Base-by-base conservation (phyloP, 2,113 vertebrate species). In the Oreochromis niloticus region DNA sequence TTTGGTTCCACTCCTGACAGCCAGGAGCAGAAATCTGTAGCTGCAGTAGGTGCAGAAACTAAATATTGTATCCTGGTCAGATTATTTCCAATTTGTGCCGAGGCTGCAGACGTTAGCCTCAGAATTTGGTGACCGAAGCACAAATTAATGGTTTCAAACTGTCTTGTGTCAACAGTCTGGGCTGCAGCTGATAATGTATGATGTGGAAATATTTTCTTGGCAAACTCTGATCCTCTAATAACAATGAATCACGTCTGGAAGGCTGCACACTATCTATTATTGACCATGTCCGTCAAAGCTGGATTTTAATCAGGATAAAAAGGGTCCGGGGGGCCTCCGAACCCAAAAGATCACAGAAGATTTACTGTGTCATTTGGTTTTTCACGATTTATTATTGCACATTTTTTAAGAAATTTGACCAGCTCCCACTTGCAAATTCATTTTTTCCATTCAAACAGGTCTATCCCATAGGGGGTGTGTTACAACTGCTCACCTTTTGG, bases 371-470 rank as follows among this genome's bases (percentile, higher is more conserved):
- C 2, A 10, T 32, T 30, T 50, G 43, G 24, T 75, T 48, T 75
- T 75, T 50, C 3, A 30, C 3, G 1, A 19, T 50, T 75, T 75
- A 50, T 75, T 50, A 12, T 50, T 30, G 24, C 16, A 50, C 43
- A 19, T 32, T 32, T 75, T 46, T 75, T 0, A 75, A 50, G 16
- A 50, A 19, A 75, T 75, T 0, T 75, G 9, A 75, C 6, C 16
- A 32, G 14, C 8, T 12, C 43, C 24, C 30, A 12, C 71, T 75
- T 17, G 22, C 16, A 75, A 75, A 50, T 50, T 11, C 9, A 30
- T 30, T 50, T 19, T 0, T 2, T 30, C 41, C 46, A 2, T 1
- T 78, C 1, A 7, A 48, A 48, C 24, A 50, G 16, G 0, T 50
- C 43, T 0, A 50, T 19, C 71, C 46, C 46, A 9, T 8, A 32